A percentile compares a stretch with the other conserved stretches of the same genome.
phyloP scores from a whole-genome alignment of 2,888 invertebrate species.

The Gandaritis pyraliata region DNA sequence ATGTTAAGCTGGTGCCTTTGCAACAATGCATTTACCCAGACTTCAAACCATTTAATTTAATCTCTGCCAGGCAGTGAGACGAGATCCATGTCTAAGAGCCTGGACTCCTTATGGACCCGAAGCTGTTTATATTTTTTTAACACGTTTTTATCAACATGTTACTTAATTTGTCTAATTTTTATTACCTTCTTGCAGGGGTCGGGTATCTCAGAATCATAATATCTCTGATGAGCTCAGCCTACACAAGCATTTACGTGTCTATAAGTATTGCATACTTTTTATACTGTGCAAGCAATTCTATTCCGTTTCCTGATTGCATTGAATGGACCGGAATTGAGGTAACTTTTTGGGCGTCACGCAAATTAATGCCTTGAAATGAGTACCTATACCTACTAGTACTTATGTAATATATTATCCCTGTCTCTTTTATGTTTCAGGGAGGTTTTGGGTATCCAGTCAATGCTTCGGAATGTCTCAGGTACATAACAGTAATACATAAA shows the following conservation, averaged over 20 bases:
- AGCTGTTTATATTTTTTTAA: too few relatives aligned
- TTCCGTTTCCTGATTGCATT: constrained; percentile 83
- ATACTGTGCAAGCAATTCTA: constrained; percentile 81
- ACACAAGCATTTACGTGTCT: constrained; percentile 84
- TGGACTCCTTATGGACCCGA: too few relatives aligned
- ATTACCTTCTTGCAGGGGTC: constrained; percentile 78
- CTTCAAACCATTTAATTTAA: too few relatives aligned
- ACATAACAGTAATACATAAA: constrained; percentile 9
- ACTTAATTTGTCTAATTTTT: neutral
- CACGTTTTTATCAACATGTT: too few relatives aligned
- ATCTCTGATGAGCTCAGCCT: constrained; percentile 80
- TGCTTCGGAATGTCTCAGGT: constrained; percentile 57
- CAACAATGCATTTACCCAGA: too few relatives aligned
- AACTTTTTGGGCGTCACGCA: constrained; percentile 42
- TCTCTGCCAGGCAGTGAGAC: too few relatives aligned
- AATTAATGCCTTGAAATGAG: neutral
- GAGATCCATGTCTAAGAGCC: too few relatives aligned
- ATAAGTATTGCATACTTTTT: constrained; percentile 82
- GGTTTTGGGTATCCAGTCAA: constrained; percentile 45
- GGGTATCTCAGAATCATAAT: constrained; percentile 85
- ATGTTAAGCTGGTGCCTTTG: too few relatives aligned
- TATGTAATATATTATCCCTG: too few relatives aligned
- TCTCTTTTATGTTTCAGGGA: constrained; percentile 42
- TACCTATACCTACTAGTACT: neutral
- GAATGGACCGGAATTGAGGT: constrained; percentile 68